Evolutionary conservation across 2,113 vertebrate genomes (phyloP), one percentile per base, ranked within the genome.

Genomic region (Chaetodon trifascialis): DNA sequence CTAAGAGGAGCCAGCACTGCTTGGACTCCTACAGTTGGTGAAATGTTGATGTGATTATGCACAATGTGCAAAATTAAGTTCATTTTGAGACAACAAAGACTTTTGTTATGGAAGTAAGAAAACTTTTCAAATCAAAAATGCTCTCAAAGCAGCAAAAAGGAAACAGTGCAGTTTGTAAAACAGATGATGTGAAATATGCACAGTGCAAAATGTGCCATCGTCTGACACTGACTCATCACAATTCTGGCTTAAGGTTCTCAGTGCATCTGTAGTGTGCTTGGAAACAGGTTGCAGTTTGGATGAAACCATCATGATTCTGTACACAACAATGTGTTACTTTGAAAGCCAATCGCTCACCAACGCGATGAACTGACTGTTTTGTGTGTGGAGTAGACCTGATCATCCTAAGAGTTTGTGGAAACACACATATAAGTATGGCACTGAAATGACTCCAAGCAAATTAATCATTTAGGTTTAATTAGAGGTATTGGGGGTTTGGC

Each of bases 31-130:
- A 19, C 38, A 23, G 15, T 10, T 2, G 19, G 51, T 67, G 55
- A 82, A 55, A 68, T 7, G 23, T 2, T 42, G 23, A 60, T 52
- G 9, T 64, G 77, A 81, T 77, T 10, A 25, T 52, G 51, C 42
- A 38, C 19, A 59, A 58, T 5, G 47, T 46, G 36, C 19, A 71
- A 5, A 16, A 36, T 11, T 21, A n/a, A 17, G 19, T 38, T 10
- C 51, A 51, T 21, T 73, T 19, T 38, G 10, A 34, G 58, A 63
- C 40, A 46, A 54, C 10, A 49, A 60, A 60, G 0, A 72, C 0
- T 46, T 11, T 12, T 11, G 30, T 30, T 30, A 30, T 30, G 30
- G 30, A 30, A 30, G 30, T 30, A 30, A 30, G 30, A 3, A 30
- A 30, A 30, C 30, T 30, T 30, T 30, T 30, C 30, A 30, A 30